phyloP scores from a whole-genome alignment of 2,888 invertebrate genomes.

The Eugnorisma glareosa region DNA sequence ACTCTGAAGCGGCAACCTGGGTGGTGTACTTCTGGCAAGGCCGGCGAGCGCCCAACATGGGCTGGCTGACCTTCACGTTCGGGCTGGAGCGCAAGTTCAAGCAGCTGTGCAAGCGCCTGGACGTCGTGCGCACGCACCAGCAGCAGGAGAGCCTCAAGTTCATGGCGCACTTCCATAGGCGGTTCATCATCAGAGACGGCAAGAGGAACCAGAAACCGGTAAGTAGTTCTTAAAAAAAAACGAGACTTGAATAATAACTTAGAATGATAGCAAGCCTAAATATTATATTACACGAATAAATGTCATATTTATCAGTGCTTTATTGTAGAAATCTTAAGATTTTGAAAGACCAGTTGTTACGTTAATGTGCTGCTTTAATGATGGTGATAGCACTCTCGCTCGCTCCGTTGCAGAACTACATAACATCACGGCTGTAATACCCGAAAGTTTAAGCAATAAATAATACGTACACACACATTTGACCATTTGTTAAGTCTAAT shows the following conservation, averaged over 20 bases:
- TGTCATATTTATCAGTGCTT: too few species aligned
- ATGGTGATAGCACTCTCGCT: neutral
- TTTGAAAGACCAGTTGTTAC: neutral
- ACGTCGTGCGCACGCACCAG: constrained; percentile 98
- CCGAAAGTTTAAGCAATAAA: neutral
- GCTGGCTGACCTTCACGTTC: constrained; percentile 99
- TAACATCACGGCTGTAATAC: neutral
- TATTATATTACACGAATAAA: neutral
- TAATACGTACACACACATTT: neutral
- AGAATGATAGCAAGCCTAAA: neutral
- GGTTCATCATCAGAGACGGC: constrained; percentile 98
- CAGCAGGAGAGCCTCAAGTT: constrained; percentile 99
- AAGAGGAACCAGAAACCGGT: constrained; percentile 92
- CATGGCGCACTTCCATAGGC: constrained; percentile 98
- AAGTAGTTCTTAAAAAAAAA: constrained; percentile 1
- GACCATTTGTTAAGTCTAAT: too few species aligned
- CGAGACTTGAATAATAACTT: neutral
- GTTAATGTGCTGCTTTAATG: neutral
- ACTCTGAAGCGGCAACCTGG: constrained; percentile 91
- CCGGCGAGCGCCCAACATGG: constrained; percentile 99
- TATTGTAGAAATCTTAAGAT: neutral
- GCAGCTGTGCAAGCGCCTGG: constrained; percentile 87
- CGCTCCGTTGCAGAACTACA: neutral
- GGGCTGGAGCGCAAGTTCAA: constrained; percentile 91
- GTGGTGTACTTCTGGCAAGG: constrained; percentile 99